Evolutionary conservation across 2,797 vertebrate species (phyloP), one percentile per base, ranked within the genome.

Genomic region (Serranus cabrilla): DNA sequence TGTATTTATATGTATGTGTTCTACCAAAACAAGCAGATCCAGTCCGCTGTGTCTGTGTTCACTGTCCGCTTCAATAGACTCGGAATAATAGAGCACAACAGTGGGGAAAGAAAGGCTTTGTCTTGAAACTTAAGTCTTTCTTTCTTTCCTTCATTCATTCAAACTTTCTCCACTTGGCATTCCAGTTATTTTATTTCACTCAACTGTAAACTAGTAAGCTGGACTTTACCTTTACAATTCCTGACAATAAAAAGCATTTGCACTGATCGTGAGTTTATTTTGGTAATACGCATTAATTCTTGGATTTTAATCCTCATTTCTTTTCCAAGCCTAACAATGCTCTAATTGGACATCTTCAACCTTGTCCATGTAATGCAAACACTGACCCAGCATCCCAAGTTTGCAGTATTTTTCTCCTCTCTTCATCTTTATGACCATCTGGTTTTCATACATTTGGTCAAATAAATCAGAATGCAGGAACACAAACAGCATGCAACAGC

Each of bases 121-220:
- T 78, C 55, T 58, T 21, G 42, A 79, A 50, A 73, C 70, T 80
- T 51, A 74, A 84, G 74, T 82, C 52, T 5, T 11, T 31, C 64
- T 58, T 72, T 58, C 77, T 69, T 80, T 75, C 46, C 43, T 68
- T 72, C 61, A 78, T 80, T 75, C 46, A 47, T 68, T 72, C 61
- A 78, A 37, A 71, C 80, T 34, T 71, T 76, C 61, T 80, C 68
- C 82, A 49, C 80, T 82, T 52, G 27, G 31, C 77, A 80, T 77
- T 82, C 42, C 63, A 80, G 27, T 67, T 78, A 62, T 79, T 83
- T 42, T 23, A 68, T 84, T 78, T 70, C 74, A 81, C 61, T 76
- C 49, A 77, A 76, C 43, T 82, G 75, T 74, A 46, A 78, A 86
- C 56, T n/a, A 21, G 25, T 76, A 72, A 73, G 37, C 59, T 60